Conservation (phyloP, 2,888 invertebrate species). For the Euplagia quadripunctaria region DNA sequence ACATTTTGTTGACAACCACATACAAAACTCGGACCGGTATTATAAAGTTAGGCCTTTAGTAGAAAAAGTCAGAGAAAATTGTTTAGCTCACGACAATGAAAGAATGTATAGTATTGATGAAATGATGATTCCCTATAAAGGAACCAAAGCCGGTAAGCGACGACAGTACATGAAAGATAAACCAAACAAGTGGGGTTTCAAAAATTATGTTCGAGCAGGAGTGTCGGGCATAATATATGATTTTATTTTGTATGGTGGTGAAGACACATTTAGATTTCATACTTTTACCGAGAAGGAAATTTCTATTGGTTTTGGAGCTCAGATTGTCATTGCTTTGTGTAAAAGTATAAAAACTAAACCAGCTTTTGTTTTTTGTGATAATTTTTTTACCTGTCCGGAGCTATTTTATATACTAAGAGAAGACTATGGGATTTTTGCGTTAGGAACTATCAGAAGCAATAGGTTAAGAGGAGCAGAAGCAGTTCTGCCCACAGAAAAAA, state of each 20-base stretch:
- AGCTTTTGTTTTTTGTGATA: background rate
- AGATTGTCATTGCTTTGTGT: slow-evolving; percentile 14
- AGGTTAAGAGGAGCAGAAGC: background rate
- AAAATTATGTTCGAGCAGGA: slow-evolving; percentile 30
- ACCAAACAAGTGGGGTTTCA: slow-evolving; percentile 48
- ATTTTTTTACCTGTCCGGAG: background rate
- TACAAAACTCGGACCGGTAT: slow-evolving; percentile 28
- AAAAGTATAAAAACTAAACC: background rate
- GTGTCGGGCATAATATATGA: background rate
- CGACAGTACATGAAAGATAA: slow-evolving; percentile 33
- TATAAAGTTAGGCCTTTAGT: too few relatives aligned
- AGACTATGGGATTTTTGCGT: background rate
- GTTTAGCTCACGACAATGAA: slow-evolving; percentile 33
- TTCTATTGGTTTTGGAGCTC: slow-evolving; percentile 33
- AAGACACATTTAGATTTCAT: slow-evolving; percentile 20
- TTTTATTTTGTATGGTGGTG: slow-evolving; percentile 2
- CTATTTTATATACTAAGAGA: background rate
- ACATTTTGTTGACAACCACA: background rate
- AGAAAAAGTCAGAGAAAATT: too few relatives aligned
- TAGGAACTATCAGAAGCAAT: background rate
- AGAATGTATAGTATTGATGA: slow-evolving; percentile 53
- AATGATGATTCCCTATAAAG: slow-evolving; percentile 65
- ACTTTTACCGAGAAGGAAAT: slow-evolving; percentile 10
- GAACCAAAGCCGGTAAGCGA: slow-evolving; percentile 54
- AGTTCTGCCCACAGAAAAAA: background rate